Conservation (phyloP, 2,888 invertebrate species). For the Drosophila gaucha region DNA sequence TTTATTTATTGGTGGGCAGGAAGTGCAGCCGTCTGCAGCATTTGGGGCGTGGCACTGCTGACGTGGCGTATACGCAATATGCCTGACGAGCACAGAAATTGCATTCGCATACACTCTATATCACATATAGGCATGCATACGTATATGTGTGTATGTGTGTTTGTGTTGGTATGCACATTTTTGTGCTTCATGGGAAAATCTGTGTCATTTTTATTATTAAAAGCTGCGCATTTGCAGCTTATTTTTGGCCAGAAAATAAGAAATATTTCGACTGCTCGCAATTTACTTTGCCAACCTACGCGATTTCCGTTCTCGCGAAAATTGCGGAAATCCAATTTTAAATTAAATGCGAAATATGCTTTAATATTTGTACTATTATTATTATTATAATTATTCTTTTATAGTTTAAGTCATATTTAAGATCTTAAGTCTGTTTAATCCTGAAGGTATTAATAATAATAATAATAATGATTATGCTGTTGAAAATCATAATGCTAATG, state of each 20-base stretch:
- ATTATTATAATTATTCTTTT: background rate
- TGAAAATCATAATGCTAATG: background rate
- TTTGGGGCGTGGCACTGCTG: slow-evolving; percentile 26
- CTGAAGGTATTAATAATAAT: background rate
- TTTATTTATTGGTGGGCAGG: slow-evolving; percentile 71
- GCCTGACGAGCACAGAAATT: slow-evolving; percentile 46
- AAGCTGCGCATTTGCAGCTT: slow-evolving; percentile 48
- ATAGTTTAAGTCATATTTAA: no score
- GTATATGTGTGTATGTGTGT: background rate
- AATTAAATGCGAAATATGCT: background rate
- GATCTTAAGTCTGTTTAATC: no score
- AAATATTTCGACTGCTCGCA: background rate
- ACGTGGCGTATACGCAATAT: slow-evolving; percentile 72
- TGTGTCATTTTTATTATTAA: slow-evolving; percentile 80
- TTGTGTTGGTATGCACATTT: background rate
- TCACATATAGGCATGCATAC: background rate
- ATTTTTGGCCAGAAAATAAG: slow-evolving; percentile 37
- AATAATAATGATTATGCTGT: background rate
- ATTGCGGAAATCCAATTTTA: background rate
- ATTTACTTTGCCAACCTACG: slow-evolving; percentile 31
- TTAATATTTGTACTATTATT: background rate
- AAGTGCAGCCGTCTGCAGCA: slow-evolving; percentile 52
- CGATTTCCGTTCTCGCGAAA: slow-evolving; percentile 3
- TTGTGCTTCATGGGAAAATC: slow-evolving; percentile 47
- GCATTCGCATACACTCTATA: slow-evolving; percentile 41